phyloP scores from a whole-genome alignment of 2,888 invertebrate genomes.

The Copidosoma aretas region DNA sequence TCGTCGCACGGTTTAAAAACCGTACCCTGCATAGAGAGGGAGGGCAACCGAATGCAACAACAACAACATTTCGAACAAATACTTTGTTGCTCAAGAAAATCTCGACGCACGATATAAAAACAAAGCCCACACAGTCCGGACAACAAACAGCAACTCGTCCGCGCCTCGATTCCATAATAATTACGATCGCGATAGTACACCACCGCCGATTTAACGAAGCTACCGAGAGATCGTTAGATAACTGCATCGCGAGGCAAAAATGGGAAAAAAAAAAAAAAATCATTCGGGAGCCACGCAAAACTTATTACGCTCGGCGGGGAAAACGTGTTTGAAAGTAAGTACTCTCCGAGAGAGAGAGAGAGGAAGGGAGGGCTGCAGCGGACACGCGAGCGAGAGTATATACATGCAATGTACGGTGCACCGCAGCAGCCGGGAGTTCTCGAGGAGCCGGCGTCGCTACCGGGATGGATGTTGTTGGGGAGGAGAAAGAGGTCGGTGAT shows the following conservation, averaged over 20 bases:
- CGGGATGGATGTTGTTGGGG: conserved; percentile 9
- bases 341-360: background rate
- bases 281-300: background rate
- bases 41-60: no score
- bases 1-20: no score
- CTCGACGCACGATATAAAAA: no score
- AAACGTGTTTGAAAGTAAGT: background rate
- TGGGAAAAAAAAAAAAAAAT: conserved; percentile 18
- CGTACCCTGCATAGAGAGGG: no score
- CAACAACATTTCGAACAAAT: no score
- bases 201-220: background rate
- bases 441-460: conserved; percentile 6
- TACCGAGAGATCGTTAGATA: conserved; percentile 25
- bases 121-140: no score
- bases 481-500: conserved; percentile 50
- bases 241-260: background rate
- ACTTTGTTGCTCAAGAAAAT: no score
- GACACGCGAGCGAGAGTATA: background rate
- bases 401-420: background rate
- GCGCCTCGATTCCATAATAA: background rate
- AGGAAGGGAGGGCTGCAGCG: background rate
- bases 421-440: background rate
- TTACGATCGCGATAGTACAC: background rate
- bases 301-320: background rate
- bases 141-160: no score